Base-by-base conservation (phyloP, 64 coral and sea anemone genomes). In the Montipora cactus region DNA sequence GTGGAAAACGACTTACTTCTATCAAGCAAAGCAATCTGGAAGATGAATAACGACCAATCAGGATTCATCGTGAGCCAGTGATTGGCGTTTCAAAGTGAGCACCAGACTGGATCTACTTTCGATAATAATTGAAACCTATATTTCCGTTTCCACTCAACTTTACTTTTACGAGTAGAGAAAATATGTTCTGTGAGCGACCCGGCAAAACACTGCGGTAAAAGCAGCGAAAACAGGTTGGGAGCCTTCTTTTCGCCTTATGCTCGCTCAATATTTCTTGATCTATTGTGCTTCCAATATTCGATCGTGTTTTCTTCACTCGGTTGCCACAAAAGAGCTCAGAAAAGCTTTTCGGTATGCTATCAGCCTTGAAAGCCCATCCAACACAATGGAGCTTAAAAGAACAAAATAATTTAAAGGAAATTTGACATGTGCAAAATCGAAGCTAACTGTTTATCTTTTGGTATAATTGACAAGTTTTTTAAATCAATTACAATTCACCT, bases 381-480 rank as follows among this genome's bases (percentile, higher is more conserved):
- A 86, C 77, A 95, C 93, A 95, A 95, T 95, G 77, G 59, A 71
- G 67, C 88, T 95, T 84, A 85, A 90, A 81, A 85, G 79, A 67
- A 90, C 88, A 95, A 95, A 95, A 73, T 90, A 78, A 95, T 90
- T 86, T 51, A 79, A 94, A 83, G 87, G 47, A 64, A 55, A 51
- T 85, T 90, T 95, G 93, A 86, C 80, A 95, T 94, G 93, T 90
- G 88, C 78, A 95, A 95, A 95, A 95, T 90, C 88, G 77, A 95
- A 82, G 74, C 93, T 90, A 95, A 84, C 83, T 95, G 88, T 90
- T 90, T 95, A 90, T 79, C 79, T 77, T 85, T 88, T 94, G 77
- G 80, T 46, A 80, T 89, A 79, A 94, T 85, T 95, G 93, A 78
- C 93, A 83, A 95, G 72, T 83, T 85, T 83, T 95, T 83, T 58